Evolutionary conservation across 2,888 invertebrate genomes (phyloP).

Genomic region (Unio pictorum): DNA sequence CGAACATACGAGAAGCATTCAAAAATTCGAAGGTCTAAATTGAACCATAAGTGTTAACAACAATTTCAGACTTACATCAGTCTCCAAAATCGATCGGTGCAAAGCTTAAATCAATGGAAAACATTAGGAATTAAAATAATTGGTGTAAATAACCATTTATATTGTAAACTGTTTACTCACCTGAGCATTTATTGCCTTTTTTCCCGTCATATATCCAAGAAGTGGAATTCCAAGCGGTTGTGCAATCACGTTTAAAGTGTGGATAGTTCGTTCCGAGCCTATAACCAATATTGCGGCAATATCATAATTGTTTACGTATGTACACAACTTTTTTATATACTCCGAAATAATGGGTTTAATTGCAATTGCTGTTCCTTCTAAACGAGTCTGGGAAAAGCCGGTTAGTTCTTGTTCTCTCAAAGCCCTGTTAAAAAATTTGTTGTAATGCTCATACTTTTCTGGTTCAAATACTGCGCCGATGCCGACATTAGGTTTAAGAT

Average conservation of each 20-base stretch:
- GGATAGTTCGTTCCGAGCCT: slow-evolving; percentile 48
- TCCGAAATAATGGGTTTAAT: slow-evolving; percentile 37
- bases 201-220: slow-evolving; percentile 50
- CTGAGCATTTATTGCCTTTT: slow-evolving; percentile 45
- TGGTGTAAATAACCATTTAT: too few relatives aligned
- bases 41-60: too few relatives aligned
- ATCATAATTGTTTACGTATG: slow-evolving; percentile 41
- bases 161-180: slow-evolving; percentile 21
- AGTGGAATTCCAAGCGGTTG: slow-evolving; percentile 56
- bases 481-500: slow-evolving; percentile 33
- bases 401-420: slow-evolving; percentile 34
- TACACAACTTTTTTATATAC: slow-evolving; percentile 43
- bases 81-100: too few relatives aligned
- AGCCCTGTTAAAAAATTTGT: slow-evolving; percentile 42
- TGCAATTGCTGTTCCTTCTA: slow-evolving; percentile 37
- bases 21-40: too few relatives aligned
- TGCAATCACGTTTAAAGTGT: slow-evolving; percentile 50
- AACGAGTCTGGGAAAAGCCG: slow-evolving; percentile 22
- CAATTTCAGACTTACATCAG: too few relatives aligned
- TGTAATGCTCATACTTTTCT: slow-evolving; percentile 42
- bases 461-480: slow-evolving; percentile 56
- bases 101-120: too few relatives aligned
- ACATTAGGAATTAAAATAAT: too few relatives aligned
- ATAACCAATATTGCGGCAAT: slow-evolving; percentile 51
- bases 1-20: too few relatives aligned